Evolutionary conservation across 1,140 invertebrate species (phyloP).

Genomic region (Drosophila lini): DNA sequence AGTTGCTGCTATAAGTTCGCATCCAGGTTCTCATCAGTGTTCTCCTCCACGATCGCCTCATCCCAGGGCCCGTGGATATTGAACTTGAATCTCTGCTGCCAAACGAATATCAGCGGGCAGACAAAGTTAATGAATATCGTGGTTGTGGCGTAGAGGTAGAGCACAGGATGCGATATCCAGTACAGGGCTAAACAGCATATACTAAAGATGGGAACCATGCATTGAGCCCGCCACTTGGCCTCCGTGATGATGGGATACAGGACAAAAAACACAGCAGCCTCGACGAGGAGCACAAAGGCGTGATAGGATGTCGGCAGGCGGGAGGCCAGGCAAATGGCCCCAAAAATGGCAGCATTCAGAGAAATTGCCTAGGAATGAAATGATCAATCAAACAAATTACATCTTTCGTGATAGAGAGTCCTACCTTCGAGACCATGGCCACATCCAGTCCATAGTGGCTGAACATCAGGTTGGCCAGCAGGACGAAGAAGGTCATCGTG

Average conservation of each 20-base stretch:
- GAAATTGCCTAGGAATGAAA: slow-evolving; percentile 87
- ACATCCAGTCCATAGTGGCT: slow-evolving; percentile 95
- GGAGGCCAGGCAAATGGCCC: slow-evolving; percentile 96
- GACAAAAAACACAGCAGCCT: slow-evolving; percentile 94
- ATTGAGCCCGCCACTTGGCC: slow-evolving; percentile 85
- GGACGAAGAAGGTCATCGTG: slow-evolving; percentile 94
- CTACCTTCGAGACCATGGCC: slow-evolving; percentile 90
- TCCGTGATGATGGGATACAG: slow-evolving; percentile 92
- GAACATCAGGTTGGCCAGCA: slow-evolving; percentile 94
- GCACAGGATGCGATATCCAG: slow-evolving; percentile 86
- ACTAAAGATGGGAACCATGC: slow-evolving; percentile 69
- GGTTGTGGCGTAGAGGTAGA: slow-evolving; percentile 87
- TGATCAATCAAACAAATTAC: background rate
- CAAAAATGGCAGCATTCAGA: slow-evolving; percentile 96
- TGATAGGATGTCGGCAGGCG: slow-evolving; percentile 92
- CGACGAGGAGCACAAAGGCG: slow-evolving; percentile 94
- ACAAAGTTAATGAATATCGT: slow-evolving; percentile 89
- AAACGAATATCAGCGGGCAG: slow-evolving; percentile 92
- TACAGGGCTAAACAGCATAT: slow-evolving; percentile 84
- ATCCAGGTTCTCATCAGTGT: slow-evolving; percentile 76
- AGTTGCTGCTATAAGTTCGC: slow-evolving; percentile 78
- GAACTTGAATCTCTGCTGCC: slow-evolving; percentile 93
- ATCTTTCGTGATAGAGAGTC: no score
- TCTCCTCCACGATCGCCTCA: slow-evolving; percentile 91
- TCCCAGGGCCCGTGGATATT: slow-evolving; percentile 99